phyloP scores from a whole-genome alignment of 2,888 invertebrate genomes.

The Rhagophthalmus giganteus region DNA sequence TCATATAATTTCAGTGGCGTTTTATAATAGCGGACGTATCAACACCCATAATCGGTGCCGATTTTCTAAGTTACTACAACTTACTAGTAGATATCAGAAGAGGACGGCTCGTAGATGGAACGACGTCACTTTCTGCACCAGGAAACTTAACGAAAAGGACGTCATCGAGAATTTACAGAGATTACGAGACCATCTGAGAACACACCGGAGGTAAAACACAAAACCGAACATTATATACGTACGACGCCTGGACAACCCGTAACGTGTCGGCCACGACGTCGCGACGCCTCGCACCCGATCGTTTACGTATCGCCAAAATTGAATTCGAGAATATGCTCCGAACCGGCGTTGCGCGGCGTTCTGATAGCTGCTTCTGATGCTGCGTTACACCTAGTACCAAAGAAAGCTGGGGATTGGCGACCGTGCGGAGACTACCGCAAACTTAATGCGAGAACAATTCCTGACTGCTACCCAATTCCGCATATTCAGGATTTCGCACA shows the following conservation, averaged over 20 bases:
- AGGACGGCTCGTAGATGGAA: slow-evolving; percentile 16
- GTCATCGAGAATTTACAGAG: neutral
- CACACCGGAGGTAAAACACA: slow-evolving; percentile 2
- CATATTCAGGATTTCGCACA: slow-evolving; percentile 44
- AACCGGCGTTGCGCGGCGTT: slow-evolving; percentile 37
- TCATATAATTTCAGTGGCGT: slow-evolving; percentile 20
- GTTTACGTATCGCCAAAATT: slow-evolving; percentile 32
- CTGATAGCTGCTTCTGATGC: slow-evolving; percentile 39
- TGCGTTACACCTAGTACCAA: slow-evolving; percentile 40
- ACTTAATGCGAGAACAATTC: slow-evolving; percentile 52
- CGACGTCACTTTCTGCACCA: neutral
- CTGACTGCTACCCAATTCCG: slow-evolving; percentile 51
- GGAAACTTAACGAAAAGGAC: neutral
- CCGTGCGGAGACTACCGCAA: slow-evolving; percentile 48
- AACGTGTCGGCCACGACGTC: slow-evolving; percentile 32
- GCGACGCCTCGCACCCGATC: slow-evolving; percentile 39
- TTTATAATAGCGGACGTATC: slow-evolving; percentile 34
- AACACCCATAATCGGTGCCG: slow-evolving; percentile 32
- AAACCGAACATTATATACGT: slow-evolving; percentile 34
- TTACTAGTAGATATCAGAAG: slow-evolving; percentile 25
- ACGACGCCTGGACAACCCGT: slow-evolving; percentile 39
- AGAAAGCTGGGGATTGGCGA: slow-evolving; percentile 40
- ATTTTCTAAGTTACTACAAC: slow-evolving; percentile 28
- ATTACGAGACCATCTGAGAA: neutral
- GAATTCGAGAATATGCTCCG: slow-evolving; percentile 39